Evolutionary conservation across 2,797 vertebrate genomes (phyloP), one percentile per base, ranked within the genome.

Genomic region (Synanceia verrucosa): DNA sequence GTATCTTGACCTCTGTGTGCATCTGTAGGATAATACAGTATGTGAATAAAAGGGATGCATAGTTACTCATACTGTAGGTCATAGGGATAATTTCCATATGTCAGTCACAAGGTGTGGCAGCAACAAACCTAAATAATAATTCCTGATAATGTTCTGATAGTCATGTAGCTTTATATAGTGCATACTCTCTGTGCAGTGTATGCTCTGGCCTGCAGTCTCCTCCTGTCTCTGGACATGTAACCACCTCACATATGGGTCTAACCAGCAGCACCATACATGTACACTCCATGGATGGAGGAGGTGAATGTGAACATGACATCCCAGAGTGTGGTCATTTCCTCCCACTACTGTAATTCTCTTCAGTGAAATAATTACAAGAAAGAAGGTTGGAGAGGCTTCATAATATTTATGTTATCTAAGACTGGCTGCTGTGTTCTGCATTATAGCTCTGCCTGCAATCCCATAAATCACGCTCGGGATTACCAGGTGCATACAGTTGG

Each of bases 321-420:
- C 36, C 52, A 59, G 59, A 23, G 4, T 70, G 33, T 50, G 28
- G 70, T 71, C 18, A 24, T 51, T 70, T 71, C 19, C 53, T 64
- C 44, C 53, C 34, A 70, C 64, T 48, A 57, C 57, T 70, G 6
- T 78, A 41, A 70, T 74, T 78, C 68, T 50, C 28, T 44, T 51
- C 8, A 31, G 58, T 77, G 34, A 74, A 82, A 69, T 74, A 66
- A 83, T 73, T 69, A 65, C 31, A 64, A 36, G 10, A 29, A 67
- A 76, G 52, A 53, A 52, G 8, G 60, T 44, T 39, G 65, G 39
- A 39, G 51, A 72, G 65, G 62, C 68, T 70, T 84, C 28, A 26
- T 82, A 62, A 75, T 41, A 68, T 65, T 62, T 21, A 23, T 61
- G 61, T 87, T 86, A 80, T 84, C 79, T 83, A 77, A 86, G 70